phyloP scores from a whole-genome alignment of 2,888 invertebrate species.

The Cheilosia variabilis region DNA sequence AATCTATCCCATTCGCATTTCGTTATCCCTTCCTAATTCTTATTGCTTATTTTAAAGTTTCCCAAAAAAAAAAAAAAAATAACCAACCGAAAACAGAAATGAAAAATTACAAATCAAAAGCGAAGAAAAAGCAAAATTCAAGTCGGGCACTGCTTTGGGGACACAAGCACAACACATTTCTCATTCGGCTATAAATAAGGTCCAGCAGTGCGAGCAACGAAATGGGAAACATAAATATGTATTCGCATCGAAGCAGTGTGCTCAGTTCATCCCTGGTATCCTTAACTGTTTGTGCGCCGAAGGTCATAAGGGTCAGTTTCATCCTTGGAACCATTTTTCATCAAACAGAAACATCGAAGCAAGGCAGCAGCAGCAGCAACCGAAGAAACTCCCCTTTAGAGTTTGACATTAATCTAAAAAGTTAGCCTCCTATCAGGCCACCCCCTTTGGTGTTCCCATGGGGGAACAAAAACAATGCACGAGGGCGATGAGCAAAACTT shows the following conservation, averaged over 20 bases:
- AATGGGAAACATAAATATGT: constrained; percentile 42
- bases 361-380: background rate
- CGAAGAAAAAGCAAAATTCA: constrained; percentile 29
- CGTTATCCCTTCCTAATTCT: constrained; percentile 33
- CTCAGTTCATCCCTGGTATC: constrained; percentile 1
- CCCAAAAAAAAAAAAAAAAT: too few relatives aligned
- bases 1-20: constrained; percentile 30
- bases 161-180: constrained; percentile 41
- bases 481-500: constrained; percentile 32
- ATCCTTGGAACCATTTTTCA: constrained; percentile 51
- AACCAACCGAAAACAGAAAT: constrained; percentile 17
- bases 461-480: constrained; percentile 57
- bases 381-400: constrained; percentile 57
- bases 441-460: constrained; percentile 12
- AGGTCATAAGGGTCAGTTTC: constrained; percentile 72
- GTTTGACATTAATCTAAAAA: constrained; percentile 75
- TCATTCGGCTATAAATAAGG: constrained; percentile 66
- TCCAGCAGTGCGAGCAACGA: constrained; percentile 23
- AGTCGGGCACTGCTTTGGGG: constrained; percentile 41
- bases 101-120: constrained; percentile 70
- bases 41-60: constrained; percentile 40
- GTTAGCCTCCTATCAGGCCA: constrained; percentile 36
- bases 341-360: constrained; percentile 56
- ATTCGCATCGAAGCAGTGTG: constrained; percentile 46
- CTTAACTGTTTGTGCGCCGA: constrained; percentile 50